Base-by-base conservation (phyloP, 1,140 invertebrate species). In the Formica exsecta region DNA sequence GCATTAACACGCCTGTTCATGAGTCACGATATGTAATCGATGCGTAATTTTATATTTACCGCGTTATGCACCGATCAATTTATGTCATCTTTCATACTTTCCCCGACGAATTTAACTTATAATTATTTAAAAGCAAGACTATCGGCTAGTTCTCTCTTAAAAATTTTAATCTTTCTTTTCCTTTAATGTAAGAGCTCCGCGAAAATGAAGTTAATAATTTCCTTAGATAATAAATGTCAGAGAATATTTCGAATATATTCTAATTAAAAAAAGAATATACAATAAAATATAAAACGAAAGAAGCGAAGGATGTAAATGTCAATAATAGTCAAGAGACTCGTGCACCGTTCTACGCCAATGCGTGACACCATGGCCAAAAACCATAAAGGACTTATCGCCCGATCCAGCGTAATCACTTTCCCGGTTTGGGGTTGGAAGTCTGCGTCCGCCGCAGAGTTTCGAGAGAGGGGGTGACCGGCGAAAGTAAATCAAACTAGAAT, bases 401-500 rank as follows among this genome's bases (percentile, higher is more conserved):
- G 59, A 87, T 90, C 77, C 83, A 19, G 38, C 77, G 76, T 90
- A 90, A 90, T 90, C 89, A 90, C 86, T 90, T 90, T 88, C 81
- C 86, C 83, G 62, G 68, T 19, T 19, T 44, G 62, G 88, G 89
- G 88, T 87, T 80, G 70, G 48, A 77, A 85, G 70, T 79, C 65
- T 51, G 59, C 65, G 68, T 83, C 87, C 81, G 77, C 59, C 54
- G 77, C 77, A 68, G 87, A 88, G 75, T 86, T 86, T 81, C 48
- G 75, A 44, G 25, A 29, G 38, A 29, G 68, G 71, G 81, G 88
- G 89, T 87, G 70, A 79, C 87, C 87, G 91, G 81, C 70, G 85
- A 87, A 51, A 92, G 92, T 93, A 93, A 92, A 93, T 93, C 92
- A 93, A 93, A 93, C 92, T 87, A 91, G 91, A 92, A 93, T 93